Base-by-base conservation (phyloP, 2,888 invertebrate genomes). In the Beris morrisii region DNA sequence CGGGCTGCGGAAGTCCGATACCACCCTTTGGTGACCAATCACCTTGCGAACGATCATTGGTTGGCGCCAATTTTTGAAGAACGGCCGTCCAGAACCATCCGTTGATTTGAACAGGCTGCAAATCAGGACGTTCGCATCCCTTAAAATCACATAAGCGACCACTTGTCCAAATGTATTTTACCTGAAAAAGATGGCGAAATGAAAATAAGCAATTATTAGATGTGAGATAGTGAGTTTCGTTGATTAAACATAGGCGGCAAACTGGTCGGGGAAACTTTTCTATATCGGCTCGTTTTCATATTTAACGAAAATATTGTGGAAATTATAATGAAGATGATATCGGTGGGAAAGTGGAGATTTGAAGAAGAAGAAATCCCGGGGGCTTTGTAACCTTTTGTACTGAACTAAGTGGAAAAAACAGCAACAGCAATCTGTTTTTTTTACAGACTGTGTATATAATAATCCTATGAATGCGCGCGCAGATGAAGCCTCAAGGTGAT, bases 1-100 rank as follows among this genome's bases (percentile, higher is more conserved):
- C 94, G 2, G 94, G 94, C 77, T 94, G 93, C 13, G 93, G 90
- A 81, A 88, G 87, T 69, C 90, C 90, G 76, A 93, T 90, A 72
- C 93, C 93, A 74, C 94, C 94, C 71, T 84, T 88, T 77, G 89
- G 89, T 45, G 93, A 93, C 93, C 93, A 93, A 81, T 93, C 93
- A 79, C 91, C 93, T 77, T 93, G 92, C 64, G 86, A 85, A 61
- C 93, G 86, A 82, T 92, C 88, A 66, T 86, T 90, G 65, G 92
- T 89, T 56, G 93, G 91, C 1, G 93, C 91, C 73, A 94, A 81
- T 79, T 93, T 93, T 81, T 90, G 92, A 64, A 91, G 86, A 74
- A 88, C 92, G 45, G 91, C 92, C 28, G 93, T 93, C 93, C 93
- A 94, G 85, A 94, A 94, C 94, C 94, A 94, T 46, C 94, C 94